Base-by-base conservation (phyloP, 2,888 invertebrate genomes). In the Serrognathus titanus region DNA sequence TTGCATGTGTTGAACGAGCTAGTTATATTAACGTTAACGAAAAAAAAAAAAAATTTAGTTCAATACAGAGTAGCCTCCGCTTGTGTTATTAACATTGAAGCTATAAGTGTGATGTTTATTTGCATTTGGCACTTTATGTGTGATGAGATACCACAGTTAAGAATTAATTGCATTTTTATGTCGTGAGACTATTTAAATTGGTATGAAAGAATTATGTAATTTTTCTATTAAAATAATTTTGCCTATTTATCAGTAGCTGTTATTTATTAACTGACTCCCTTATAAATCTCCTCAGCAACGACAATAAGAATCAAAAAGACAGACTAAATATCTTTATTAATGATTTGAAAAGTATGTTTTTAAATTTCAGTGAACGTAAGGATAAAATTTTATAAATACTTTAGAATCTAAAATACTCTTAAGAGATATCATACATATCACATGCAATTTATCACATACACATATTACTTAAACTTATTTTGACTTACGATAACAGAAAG, bases 1-100 rank as follows among this genome's bases (percentile, higher is more conserved):
- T 75, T 92, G 91, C 79, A 88, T 89, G 81, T 92, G 92, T 83
- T 92, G 83, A 85, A 74, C 68, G 63, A 59, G 61, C 53, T 58
- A 63, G 55, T 57, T 59, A 55, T 60, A 60, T 60, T 65, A 57
- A 59, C 45, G 57, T 56, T 54, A 53, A 55, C 37, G 45, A 52
- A 49, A 55, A 43, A 55, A 59, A 62, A 58, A 57, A 61, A 62
- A 58, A 57, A 61, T 65, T 67, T 65, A 67, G 64, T 65, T 67
- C 51, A 51, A 63, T 55, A 61, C 61, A 63, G 58, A 63, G 64
- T 64, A 66, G 63, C 60, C 63, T 62, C 57, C 66, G 73, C 71
- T 70, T 74, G 67, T 70, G 70, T 73, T 71, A 65, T 31, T 31
- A 67, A 69, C 68, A 71, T 69, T 61, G 65, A 68, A 66, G 72